Evolutionary conservation across 2,888 invertebrate species (phyloP), one percentile per base, ranked within the genome.

Genomic region (Ophion slaviceki): DNA sequence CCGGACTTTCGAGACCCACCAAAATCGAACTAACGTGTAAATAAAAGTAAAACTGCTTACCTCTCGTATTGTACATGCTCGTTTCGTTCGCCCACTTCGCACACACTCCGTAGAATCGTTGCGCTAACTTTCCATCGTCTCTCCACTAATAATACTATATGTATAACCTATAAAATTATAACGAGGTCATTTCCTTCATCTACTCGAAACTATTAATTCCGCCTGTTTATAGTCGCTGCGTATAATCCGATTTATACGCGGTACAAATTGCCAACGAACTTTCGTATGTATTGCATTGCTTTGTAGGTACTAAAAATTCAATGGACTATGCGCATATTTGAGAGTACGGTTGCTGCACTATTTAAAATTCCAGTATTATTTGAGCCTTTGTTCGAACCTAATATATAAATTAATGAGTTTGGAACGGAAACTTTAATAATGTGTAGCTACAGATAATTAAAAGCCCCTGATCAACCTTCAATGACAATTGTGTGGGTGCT

Each of bases 131-230:
- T 74, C 14, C 1, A 40, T 17, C n/a, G 20, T 72, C 61, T 45
- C 40, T 8, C 45, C 3, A 72, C 66, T n/a, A 66, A 47, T 45
- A 72, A 66, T 80, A 32, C 32, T 66, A 66, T 24, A 59, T 8
- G 40, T 40, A 40, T 8, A 67, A 17, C 45, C 57, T 66, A 72
- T 64, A 70, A 32, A 72, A 80, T 72, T 72, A 66, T 80, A 80
- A 72, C 72, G 66, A 72, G 66, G 57, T 40, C 71, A 36, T 80
- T 80, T 72, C 53, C 62, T 71, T 36, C 36, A 53, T 64, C 62
- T 36, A 66, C 36, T 47, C 14, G 7, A 20, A 53, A 64, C 62
- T 28, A 4, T 64, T 72, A 64, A 80, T 72, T 53, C 32, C 53
- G 47, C 28, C 32, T 36, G n/a, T n/a, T 72, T 40, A 8, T 36